Percentiles rank a stretch among this genome's conserved stretches.
Conservation (phyloP, 2,888 invertebrate genomes). For the Agrotis ipsilon region DNA sequence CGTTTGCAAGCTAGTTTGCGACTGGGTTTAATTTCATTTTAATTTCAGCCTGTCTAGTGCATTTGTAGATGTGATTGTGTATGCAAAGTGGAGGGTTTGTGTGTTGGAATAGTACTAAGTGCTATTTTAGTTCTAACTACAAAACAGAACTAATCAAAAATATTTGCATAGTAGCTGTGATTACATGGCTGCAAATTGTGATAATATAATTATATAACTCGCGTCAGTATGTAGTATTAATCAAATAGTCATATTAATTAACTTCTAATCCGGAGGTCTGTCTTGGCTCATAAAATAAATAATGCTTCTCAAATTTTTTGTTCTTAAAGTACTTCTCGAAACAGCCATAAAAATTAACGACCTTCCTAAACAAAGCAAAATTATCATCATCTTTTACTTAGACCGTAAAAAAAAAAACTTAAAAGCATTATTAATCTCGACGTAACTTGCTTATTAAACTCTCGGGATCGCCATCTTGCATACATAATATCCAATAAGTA, state of each 20-base stretch:
- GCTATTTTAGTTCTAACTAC: neutral
- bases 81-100: neutral
- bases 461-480: slow-evolving; percentile 60
- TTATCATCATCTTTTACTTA: slow-evolving; percentile 35
- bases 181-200: too few species aligned
- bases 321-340: slow-evolving; percentile 13
- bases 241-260: too few species aligned
- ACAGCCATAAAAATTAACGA: slow-evolving; percentile 38
- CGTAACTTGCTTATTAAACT: slow-evolving; percentile 59
- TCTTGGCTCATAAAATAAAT: neutral
- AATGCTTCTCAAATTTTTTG: neutral
- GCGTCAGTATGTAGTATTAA: neutral
- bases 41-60: neutral
- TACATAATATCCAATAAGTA: slow-evolving; percentile 66
- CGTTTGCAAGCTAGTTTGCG: slow-evolving; percentile 9
- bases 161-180: neutral
- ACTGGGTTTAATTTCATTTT: slow-evolving; percentile 2
- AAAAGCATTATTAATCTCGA: slow-evolving; percentile 51
- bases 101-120: neutral
- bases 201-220: neutral
- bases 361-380: slow-evolving; percentile 46
- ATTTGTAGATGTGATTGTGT: neutral
- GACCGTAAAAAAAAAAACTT: slow-evolving; percentile 45
- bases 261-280: neutral
- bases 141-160: neutral